A percentile compares a stretch with the other conserved stretches of the same genome.
Evolutionary conservation across 2,113 vertebrate genomes (phyloP).

Genomic region (Cricetomys ansorgei): DNA sequence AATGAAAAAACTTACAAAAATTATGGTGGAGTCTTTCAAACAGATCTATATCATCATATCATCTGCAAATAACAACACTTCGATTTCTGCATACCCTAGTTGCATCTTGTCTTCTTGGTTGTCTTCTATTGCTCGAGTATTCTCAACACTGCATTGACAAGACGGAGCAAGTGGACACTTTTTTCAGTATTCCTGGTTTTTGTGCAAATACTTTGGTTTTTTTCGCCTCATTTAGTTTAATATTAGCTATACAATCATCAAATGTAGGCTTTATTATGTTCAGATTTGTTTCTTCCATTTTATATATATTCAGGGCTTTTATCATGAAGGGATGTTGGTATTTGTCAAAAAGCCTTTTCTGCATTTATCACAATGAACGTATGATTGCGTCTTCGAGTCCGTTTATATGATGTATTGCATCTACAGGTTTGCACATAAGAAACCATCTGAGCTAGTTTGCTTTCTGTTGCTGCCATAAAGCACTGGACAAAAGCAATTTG

Average conservation of each 20-base stretch:
- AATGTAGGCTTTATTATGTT: not conserved
- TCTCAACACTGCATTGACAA: not conserved
- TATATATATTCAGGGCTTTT: not conserved
- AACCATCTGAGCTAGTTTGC: not conserved
- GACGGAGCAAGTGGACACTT: not conserved
- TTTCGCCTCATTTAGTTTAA: not conserved
- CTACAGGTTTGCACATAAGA: not conserved
- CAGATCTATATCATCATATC: not conserved
- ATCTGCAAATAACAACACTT: not conserved
- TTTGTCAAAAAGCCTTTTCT: not conserved
- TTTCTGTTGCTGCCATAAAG: too few species aligned
- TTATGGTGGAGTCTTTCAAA: not conserved
- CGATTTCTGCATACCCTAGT: not conserved
- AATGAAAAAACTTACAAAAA: too few species aligned
- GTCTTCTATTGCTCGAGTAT: not conserved
- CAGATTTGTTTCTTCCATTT: not conserved
- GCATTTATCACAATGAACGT: not conserved
- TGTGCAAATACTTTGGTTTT: not conserved
- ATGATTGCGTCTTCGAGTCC: not conserved
- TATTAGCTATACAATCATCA: not conserved
- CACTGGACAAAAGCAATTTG: too few species aligned
- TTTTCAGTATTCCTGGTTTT: not conserved
- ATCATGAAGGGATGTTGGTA: not conserved
- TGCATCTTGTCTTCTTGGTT: not conserved
- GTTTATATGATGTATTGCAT: not conserved